A percentile compares a stretch with the other conserved stretches of the same genome.
These are phyloP conservation scores for Corythornis cristatus DNA, from an alignment of 2,113 vertebrate species.

Conservation along the genomic window DNA sequence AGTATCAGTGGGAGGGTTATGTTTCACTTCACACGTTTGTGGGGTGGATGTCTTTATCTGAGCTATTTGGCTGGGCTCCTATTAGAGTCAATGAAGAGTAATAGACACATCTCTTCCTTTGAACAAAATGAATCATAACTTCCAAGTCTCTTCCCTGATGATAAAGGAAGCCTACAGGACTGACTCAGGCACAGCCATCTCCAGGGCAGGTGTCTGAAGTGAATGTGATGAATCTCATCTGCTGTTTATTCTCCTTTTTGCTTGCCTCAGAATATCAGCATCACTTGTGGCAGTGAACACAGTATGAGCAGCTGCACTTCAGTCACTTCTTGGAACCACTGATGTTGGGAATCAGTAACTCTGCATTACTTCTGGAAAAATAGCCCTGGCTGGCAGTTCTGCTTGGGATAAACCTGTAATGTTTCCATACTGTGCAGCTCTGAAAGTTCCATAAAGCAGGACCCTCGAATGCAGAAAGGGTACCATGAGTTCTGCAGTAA, in stretches of 20 bases:
- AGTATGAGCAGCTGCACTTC: neutral
- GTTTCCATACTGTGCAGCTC: neutral
- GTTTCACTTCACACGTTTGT: constrained; percentile 23
- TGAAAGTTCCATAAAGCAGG: neutral
- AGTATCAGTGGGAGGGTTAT: constrained; percentile 26
- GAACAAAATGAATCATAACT: constrained; percentile 30
- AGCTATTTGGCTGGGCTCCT: constrained; percentile 27
- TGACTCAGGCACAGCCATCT: neutral
- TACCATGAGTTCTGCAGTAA: neutral
- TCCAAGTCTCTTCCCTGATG: neutral
- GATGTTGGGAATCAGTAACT: neutral
- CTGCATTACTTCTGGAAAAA: constrained; percentile 6
- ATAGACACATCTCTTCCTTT: constrained; percentile 13
- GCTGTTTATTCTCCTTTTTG: neutral
- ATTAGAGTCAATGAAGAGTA: constrained; percentile 8
- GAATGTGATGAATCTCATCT: neutral
- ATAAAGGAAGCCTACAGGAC: neutral
- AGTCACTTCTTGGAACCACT: neutral
- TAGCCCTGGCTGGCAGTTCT: neutral
- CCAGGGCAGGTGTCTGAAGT: neutral
- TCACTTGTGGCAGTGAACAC: neutral
- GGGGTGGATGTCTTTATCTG: constrained; percentile 25
- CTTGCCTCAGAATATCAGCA: constrained; percentile 12
- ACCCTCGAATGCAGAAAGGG: neutral
- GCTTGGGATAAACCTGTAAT: neutral